Evolutionary conservation across 64 coral and sea anemone species (phyloP).

Genomic region (Dendronephthya gigantea): DNA sequence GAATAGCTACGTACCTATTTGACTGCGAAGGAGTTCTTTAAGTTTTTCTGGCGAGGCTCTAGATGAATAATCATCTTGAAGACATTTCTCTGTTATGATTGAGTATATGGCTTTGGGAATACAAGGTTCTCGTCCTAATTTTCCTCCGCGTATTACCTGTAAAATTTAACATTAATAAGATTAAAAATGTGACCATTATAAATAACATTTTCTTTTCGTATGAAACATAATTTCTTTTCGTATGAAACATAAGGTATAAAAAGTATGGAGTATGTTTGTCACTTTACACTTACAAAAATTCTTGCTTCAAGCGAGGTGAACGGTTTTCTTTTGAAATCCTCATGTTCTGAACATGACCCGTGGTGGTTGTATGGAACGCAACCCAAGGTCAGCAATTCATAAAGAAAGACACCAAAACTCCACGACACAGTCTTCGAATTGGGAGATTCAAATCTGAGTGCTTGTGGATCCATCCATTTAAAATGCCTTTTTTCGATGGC

Average conservation of each 20-base stretch:
- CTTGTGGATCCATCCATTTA: conserved; percentile 2
- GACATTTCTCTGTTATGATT: background rate
- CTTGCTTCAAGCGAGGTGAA: background rate
- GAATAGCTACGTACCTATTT: background rate
- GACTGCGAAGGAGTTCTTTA: background rate
- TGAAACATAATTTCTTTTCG: no score
- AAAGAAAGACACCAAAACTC: background rate
- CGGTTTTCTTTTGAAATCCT: background rate
- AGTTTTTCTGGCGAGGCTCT: background rate
- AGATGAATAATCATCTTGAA: background rate
- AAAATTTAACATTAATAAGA: no score
- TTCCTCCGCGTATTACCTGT: background rate
- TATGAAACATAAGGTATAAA: no score
- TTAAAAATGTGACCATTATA: no score
- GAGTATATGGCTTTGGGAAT: background rate
- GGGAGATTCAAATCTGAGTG: background rate
- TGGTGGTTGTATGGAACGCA: background rate
- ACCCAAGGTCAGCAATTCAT: background rate
- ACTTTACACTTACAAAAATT: background rate
- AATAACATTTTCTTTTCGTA: no score
- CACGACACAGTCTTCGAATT: background rate
- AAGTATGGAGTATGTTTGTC: no score
- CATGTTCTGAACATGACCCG: background rate
- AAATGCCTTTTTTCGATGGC: background rate
- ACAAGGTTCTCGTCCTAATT: background rate